These are phyloP conservation scores for Lacerta bilineata DNA, from an alignment of 2,797 vertebrate genomes.

Conservation along the genomic window DNA sequence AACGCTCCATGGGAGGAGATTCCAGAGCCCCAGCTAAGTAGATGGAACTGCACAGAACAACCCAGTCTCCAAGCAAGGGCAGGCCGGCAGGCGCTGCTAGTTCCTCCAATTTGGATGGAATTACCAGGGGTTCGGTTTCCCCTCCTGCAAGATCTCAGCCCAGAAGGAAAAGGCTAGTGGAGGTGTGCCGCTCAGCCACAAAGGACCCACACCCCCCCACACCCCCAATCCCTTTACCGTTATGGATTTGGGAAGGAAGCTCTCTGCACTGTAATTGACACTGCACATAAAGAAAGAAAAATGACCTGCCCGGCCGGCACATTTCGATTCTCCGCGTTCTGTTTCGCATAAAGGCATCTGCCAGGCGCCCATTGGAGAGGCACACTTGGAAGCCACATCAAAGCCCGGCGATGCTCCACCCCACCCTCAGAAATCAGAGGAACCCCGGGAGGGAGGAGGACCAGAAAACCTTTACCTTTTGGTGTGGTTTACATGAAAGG, in stretches of 20 bases:
- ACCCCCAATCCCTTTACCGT: background rate
- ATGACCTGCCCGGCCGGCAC: conserved; percentile 55
- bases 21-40: too few relatives aligned
- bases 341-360: conserved; percentile 68
- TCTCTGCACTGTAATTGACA: background rate
- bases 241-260: background rate
- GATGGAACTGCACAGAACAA: too few relatives aligned
- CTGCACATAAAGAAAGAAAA: conserved; percentile 59
- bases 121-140: background rate
- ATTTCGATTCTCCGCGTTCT: conserved; percentile 47
- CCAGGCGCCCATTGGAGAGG: conserved; percentile 60
- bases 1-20: background rate
- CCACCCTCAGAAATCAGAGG: conserved; percentile 24
- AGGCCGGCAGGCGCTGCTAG: background rate
- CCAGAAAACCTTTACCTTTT: conserved; percentile 57
- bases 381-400: conserved; percentile 71
- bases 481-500: conserved; percentile 66
- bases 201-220: background rate
- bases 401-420: conserved; percentile 55
- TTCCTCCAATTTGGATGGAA: too few relatives aligned
- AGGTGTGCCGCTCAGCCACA: background rate
- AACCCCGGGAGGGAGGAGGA: background rate
- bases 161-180: background rate
- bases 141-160: background rate
- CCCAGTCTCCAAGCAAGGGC: background rate